Conservation (phyloP, 1,140 invertebrate species). For the Trichoplusia ni region DNA sequence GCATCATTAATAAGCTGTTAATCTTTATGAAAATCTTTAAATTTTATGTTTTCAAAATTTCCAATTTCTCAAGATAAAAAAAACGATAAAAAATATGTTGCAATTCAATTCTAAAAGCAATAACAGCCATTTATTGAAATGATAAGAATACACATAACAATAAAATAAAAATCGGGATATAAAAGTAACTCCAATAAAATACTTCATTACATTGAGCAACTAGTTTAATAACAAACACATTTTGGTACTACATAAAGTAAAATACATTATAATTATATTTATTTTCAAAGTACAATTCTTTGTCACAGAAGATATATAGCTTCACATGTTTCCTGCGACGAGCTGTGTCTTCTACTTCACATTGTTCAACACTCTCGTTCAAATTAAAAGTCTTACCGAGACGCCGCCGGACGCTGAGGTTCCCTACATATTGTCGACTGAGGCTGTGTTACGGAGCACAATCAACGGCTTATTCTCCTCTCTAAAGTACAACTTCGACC, state of each 20-base stretch:
- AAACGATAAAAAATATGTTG: no score
- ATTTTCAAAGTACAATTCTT: neutral
- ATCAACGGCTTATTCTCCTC: constrained; percentile 25
- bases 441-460: constrained; percentile 22
- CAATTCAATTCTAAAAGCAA: no score
- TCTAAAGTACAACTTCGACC: neutral
- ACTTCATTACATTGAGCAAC: constrained; percentile 9
- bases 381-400: neutral
- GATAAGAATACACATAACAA: no score
- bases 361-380: neutral
- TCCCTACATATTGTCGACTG: constrained; percentile 21
- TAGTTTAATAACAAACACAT: constrained; percentile 6
- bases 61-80: no score
- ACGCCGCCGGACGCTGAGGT: neutral
- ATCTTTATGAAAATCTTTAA: no score
- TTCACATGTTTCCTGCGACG: neutral
- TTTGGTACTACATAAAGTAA: neutral
- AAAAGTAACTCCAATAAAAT: neutral
- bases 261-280: neutral
- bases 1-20: no score
- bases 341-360: neutral
- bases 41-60: no score
- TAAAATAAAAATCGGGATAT: no score
- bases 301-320: neutral
- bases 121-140: no score